Percentiles rank a stretch among this genome's conserved stretches.
phyloP scores from a whole-genome alignment of 37 sponge, comb jelly and placozoan genomes.

The Oscarella lobularis region DNA sequence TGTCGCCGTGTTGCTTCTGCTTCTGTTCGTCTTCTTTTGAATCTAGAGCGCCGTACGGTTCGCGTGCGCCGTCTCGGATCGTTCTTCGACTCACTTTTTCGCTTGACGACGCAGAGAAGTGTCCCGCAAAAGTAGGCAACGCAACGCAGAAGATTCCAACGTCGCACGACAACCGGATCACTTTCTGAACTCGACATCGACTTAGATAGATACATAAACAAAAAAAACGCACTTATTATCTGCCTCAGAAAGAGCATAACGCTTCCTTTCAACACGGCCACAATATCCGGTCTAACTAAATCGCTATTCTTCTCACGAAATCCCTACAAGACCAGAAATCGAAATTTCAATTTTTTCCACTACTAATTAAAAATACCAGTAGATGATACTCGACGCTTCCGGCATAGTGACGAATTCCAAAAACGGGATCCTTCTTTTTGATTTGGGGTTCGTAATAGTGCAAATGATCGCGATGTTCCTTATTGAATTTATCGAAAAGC shows the following conservation, averaged over 20 bases:
- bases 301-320: slow-evolving; percentile 94
- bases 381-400: slow-evolving; percentile 67
- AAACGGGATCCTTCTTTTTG: slow-evolving; percentile 57
- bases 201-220: neutral
- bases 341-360: neutral
- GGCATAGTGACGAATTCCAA: slow-evolving; percentile 88
- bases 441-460: slow-evolving; percentile 56
- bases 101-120: neutral
- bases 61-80: too few relatives aligned
- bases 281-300: slow-evolving; percentile 76
- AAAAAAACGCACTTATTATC: slow-evolving; percentile 49
- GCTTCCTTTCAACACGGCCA: slow-evolving; percentile 83
- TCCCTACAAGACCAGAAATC: slow-evolving; percentile 16
- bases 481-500: slow-evolving; percentile 78
- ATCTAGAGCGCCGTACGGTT: too few relatives aligned
- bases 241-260: slow-evolving; percentile 56
- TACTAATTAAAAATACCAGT: too few relatives aligned
- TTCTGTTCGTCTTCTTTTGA: too few relatives aligned
- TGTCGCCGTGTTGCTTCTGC: too few relatives aligned
- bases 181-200: neutral
- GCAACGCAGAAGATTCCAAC: neutral
- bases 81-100: neutral
- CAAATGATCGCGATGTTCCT: slow-evolving; percentile 59
- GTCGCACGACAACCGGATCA: neutral
- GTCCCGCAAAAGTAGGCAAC: neutral